Base-by-base conservation (phyloP, 2,113 vertebrate genomes). In the Pterocles burchelli region DNA sequence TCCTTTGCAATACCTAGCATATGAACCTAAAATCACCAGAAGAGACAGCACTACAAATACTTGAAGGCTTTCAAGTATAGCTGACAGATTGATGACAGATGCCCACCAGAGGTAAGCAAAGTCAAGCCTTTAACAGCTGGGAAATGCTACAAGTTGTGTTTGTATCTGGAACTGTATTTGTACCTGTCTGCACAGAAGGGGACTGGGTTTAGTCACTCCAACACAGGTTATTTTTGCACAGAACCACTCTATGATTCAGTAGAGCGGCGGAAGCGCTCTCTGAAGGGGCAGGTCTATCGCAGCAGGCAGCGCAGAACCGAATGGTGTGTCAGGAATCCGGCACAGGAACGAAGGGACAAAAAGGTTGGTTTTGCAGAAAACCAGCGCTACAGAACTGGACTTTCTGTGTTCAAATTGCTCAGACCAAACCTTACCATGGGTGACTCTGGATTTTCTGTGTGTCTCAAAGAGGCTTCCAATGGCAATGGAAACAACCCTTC, bases 61-160 rank as follows among this genome's bases (percentile, higher is more conserved):
- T 65, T 87, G 91, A 94, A 84, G 63, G 57, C 84, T 75, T 87
- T 74, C 58, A 76, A 67, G 45, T 41, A 9, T 10, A 57, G 66
- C 49, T 95, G 93, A 36, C 89, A 95, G 95, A 83, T 74, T 89
- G 96, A 74, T 0, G 3, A 49, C 91, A 93, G 91, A 91, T 92
- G 93, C 80, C n/a, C 8, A 93, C 68, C 89, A 95, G 87, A 95
- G 93, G 95, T 79, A 87, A 17, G 77, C 66, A 26, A 89, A 94
- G 85, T 48, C 61, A 51, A 75, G 59, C 84, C 77, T 88, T 81
- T 19, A 61, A 43, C 65, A 72, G 84, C 17, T 36, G 65, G 67
- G 73, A 93, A 77, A 71, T 13, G 48, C 73, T 74, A 5, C 7
- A 8, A 43, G 55, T 63, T 46, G 24, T 28, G 18, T 59, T 62